Base-by-base conservation (phyloP, 2,888 invertebrate genomes). In the Drosophila prostipennis region DNA sequence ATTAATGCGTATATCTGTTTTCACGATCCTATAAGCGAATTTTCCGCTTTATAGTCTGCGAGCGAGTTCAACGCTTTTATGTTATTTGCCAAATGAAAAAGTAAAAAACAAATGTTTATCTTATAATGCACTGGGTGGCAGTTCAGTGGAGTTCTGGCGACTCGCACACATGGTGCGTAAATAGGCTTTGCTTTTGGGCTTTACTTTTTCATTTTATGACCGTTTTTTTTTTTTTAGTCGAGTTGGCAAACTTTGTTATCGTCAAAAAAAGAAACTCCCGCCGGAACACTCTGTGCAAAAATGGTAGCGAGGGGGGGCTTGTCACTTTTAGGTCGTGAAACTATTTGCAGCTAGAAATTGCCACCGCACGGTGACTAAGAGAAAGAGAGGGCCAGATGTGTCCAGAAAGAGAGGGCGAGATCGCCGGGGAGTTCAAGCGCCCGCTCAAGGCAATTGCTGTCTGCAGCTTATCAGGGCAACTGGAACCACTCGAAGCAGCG, bases 81-180 rank as follows among this genome's bases (percentile, higher is more conserved):
- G 79, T 65, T 85, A 86, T 85, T 85, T 85, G 79, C 80, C 77
- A 83, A 85, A 88, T 88, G 84, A 70, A 86, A 87, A 88, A 83
- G 84, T 86, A 77, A 83, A 74, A 88, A 84, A 79, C 72, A 86
- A 88, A 86, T 86, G 79, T 85, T 85, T 85, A 83, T 88, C 89
- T 84, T 85, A 74, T 69, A 80, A 68, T 70, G 79, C 75, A 78
- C 73, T 72, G 75, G 52, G 72, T 63, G 64, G 55, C 61, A 56
- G 75, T 55, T 71, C 61, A 55, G 70, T 55, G 48, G 34, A 40
- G 65, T 59, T 74, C 55, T 51, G 59, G 54, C 40, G 53, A 52
- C 40, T 29, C 42, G 53, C 37, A 45, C 52, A 34, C 42, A 39
- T 71, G 72, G 58, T 86, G 64, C 71, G 83, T 87, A 84, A 82